Percentiles rank a stretch among this genome's conserved stretches.
Conservation (phyloP, 2,113 vertebrate genomes). For the Cavia aperea region DNA sequence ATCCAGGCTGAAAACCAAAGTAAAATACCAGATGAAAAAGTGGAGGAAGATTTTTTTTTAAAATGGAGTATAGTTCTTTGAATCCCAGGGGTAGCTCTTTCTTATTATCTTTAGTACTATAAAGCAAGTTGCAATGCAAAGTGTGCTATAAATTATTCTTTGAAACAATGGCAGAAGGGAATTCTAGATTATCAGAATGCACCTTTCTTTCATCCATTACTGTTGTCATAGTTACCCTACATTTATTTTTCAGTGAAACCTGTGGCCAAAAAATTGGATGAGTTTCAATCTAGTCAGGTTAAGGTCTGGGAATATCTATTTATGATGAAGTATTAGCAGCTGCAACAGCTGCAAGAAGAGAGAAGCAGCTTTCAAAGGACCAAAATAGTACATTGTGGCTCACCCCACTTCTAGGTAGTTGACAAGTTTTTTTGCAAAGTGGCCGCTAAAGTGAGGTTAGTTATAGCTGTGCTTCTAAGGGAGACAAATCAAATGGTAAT, state of each 20-base stretch:
- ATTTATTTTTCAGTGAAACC: constrained; percentile 17
- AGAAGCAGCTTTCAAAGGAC: neutral
- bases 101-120: constrained; percentile 2
- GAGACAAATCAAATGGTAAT: neutral
- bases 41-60: neutral
- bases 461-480: neutral
- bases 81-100: constrained; percentile 27
- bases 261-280: constrained; percentile 40
- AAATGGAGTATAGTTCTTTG: constrained; percentile 13
- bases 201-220: constrained; percentile 5
- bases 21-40: neutral
- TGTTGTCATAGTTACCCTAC: constrained; percentile 34
- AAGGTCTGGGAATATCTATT: constrained; percentile 12
- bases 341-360: neutral
- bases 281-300: constrained; percentile 16
- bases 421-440: constrained; percentile 9
- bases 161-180: constrained; percentile 49
- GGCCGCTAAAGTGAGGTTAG: neutral
- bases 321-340: constrained; percentile 31
- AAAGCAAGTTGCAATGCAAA: constrained; percentile 25
- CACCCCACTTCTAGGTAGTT: neutral
- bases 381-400: neutral
- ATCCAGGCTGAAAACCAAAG: constrained; percentile 21
- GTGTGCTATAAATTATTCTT: constrained; percentile 38
- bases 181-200: constrained; percentile 38